Evolutionary conservation across 2,797 vertebrate species (phyloP).

Genomic region (Pangasius krempfi): DNA sequence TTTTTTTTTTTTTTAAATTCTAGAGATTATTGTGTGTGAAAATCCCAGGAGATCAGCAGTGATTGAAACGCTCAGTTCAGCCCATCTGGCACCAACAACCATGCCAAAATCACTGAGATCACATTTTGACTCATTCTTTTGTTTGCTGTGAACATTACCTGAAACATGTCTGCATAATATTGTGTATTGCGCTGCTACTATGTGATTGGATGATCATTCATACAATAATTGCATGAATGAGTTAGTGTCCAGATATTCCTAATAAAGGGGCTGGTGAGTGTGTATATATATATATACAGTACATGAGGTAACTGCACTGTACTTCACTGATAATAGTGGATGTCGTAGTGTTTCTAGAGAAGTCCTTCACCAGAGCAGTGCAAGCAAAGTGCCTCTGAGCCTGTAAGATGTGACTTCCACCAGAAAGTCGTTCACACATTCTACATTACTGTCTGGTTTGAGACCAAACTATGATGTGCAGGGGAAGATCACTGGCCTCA

Average conservation of each 20-base stretch:
- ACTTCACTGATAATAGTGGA: neutral
- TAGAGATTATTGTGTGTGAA: neutral
- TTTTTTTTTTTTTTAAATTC: neutral
- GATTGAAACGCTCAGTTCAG: neutral
- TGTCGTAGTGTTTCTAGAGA: neutral
- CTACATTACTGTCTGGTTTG: neutral
- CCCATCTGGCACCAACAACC: neutral
- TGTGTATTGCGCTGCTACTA: neutral
- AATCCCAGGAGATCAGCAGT: neutral
- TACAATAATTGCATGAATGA: neutral
- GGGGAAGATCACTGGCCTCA: neutral
- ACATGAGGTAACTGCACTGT: too few relatives aligned
- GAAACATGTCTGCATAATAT: neutral
- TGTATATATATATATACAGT: neutral
- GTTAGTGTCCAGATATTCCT: neutral
- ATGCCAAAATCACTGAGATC: neutral
- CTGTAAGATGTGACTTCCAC: neutral
- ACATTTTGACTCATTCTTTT: constrained; percentile 8
- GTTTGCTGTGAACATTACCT: neutral
- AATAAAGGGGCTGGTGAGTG: neutral
- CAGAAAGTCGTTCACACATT: neutral
- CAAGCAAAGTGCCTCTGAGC: neutral
- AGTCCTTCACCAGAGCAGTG: neutral
- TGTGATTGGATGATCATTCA: neutral
- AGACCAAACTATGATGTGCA: neutral